Percentiles rank a stretch among this genome's conserved stretches.
Evolutionary conservation across 1,140 invertebrate genomes (phyloP).

Genomic region (Sipha flava): DNA sequence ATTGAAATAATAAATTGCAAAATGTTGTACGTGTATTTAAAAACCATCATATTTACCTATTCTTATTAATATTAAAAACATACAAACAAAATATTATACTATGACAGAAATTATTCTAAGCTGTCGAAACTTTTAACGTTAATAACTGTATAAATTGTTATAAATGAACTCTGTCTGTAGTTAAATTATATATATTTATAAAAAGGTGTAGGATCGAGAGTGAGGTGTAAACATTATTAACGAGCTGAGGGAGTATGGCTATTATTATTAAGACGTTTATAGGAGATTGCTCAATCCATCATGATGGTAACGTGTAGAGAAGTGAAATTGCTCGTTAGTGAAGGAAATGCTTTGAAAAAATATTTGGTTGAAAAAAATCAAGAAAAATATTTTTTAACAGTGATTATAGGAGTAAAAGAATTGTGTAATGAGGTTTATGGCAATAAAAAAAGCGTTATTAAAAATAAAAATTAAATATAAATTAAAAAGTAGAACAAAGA

Average conservation of each 20-base stretch:
- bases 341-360: background rate
- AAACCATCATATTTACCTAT: background rate
- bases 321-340: conserved; percentile 3
- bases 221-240: conserved; percentile 8
- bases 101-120: background rate
- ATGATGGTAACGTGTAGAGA: conserved; percentile 8
- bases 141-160: conserved; percentile 6
- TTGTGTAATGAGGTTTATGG: background rate
- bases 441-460: background rate
- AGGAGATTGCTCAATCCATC: conserved; percentile 5
- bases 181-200: background rate
- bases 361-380: background rate
- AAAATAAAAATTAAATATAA: background rate
- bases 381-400: background rate
- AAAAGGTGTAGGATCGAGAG: background rate
- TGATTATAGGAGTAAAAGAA: background rate
- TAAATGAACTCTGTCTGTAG: background rate
- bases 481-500: conserved; percentile 12
- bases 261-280: conserved; percentile 29
- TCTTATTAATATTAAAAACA: background rate
- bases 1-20: background rate
- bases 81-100: background rate
- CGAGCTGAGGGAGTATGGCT: conserved; percentile 9
- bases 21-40: background rate
- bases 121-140: conserved; percentile 6